phyloP scores from a whole-genome alignment of 2,888 invertebrate genomes.

The Arrhopalites spinosus region DNA sequence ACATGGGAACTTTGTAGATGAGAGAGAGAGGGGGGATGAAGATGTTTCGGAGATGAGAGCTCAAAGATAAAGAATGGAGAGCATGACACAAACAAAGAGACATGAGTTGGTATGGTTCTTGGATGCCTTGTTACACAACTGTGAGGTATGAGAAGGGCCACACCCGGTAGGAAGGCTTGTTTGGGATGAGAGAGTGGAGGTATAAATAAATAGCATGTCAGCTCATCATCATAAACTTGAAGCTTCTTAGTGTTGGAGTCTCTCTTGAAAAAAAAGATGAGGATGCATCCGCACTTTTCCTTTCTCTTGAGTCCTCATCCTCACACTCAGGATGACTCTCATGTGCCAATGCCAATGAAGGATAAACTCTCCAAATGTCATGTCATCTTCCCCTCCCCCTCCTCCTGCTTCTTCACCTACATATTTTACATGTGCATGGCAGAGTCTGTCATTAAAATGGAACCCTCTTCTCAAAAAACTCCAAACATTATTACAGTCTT shows the following conservation, averaged over 20 bases:
- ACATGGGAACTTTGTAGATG: neutral
- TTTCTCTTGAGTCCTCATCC: too few species aligned
- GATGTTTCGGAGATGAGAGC: neutral
- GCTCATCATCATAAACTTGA: constrained; percentile 21
- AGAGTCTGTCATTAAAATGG: neutral
- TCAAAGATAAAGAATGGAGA: too few species aligned
- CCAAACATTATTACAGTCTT: too few species aligned
- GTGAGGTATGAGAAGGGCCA: neutral
- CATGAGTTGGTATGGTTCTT: too few species aligned
- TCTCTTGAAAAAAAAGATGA: neutral
- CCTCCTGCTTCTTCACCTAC: too few species aligned
- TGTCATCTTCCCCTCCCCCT: neutral
- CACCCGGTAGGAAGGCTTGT: constrained; percentile 1
- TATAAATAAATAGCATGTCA: constrained; percentile 24
- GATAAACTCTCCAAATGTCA: neutral
- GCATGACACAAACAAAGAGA: too few species aligned
- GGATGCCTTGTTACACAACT: too few species aligned
- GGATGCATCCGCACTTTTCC: too few species aligned
- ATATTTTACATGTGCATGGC: neutral
- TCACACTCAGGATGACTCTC: too few species aligned
- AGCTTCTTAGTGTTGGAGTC: neutral
- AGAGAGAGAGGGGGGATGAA: neutral
- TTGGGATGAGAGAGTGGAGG: neutral
- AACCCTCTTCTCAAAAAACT: too few species aligned
- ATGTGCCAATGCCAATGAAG: too few species aligned